Base-by-base conservation (phyloP, 2,113 vertebrate species). In the Protomyctophum bolini region DNA sequence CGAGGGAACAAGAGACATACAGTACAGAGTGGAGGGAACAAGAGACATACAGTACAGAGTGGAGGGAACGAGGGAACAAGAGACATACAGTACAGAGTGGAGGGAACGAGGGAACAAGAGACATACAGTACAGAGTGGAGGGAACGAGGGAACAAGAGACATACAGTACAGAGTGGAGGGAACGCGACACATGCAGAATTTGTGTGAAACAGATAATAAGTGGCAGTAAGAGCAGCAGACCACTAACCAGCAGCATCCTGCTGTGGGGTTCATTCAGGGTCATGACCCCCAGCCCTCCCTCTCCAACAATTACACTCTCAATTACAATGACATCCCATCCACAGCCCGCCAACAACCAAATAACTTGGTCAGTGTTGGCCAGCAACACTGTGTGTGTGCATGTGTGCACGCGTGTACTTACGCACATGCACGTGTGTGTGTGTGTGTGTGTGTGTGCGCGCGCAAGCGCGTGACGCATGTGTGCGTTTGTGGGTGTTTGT, bases 231-330 rank as follows among this genome's bases (percentile, higher is more conserved):
- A 75, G 73, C 66, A 56, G 68, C 3, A 41, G 33, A 76, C 83
- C 87, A 77, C 84, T 83, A 85, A 88, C 79, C 84, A 81, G 81
- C 54, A 86, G 76, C 78, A 88, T 84, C 83, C 78, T 88, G 14
- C 76, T 82, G 75, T 57, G 81, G 33, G 84, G 72, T 82, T 87
- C 7, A 21, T 58, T 76, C 63, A 62, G 79, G 86, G 79, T 86
- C 86, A 75, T 64, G 86, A 87, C 81, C 83, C 50, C 61, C 9
- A 65, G 70, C 68, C 73, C 82, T 85, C 84, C 84, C 81, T 82
- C 70, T 82, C 70, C 77, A 48, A 45, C 61, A 63, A 63, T 63
- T 63, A 63, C 45, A 49, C 61, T 63, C 61, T 49, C 61, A 86
- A 85, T 86, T 88, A 88, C 83, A 80, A 79, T 75, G 81, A 89